Percentiles rank a stretch among this genome's conserved stretches.
phyloP scores from a whole-genome alignment of 2,113 vertebrate genomes.

The Ctenomys sociabilis region DNA sequence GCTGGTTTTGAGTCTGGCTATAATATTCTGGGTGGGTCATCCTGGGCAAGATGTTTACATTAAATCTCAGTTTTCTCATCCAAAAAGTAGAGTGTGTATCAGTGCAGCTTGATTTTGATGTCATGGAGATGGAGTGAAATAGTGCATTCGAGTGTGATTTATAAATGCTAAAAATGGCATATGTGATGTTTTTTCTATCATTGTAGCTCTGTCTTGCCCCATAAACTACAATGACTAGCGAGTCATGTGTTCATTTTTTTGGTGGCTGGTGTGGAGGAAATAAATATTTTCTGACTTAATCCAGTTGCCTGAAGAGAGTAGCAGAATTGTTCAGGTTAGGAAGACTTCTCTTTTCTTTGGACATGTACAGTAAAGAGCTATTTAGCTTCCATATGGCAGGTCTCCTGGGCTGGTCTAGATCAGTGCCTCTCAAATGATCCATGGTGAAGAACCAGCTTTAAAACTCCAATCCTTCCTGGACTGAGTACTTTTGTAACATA shows the following conservation, averaged over 20 bases:
- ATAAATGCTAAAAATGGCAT: background rate
- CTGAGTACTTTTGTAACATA: conserved; percentile 15
- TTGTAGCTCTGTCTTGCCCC: background rate
- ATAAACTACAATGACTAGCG: background rate
- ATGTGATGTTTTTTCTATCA: background rate
- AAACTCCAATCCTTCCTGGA: background rate
- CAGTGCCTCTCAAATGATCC: background rate
- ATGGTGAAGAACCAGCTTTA: background rate
- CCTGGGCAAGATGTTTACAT: background rate
- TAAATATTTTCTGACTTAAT: conserved; percentile 15
- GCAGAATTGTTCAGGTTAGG: background rate
- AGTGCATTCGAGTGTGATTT: background rate
- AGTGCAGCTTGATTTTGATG: background rate
- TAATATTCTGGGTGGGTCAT: conserved; percentile 11
- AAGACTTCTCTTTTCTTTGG: background rate
- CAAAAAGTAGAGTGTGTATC: background rate
- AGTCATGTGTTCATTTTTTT: background rate
- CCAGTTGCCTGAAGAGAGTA: background rate
- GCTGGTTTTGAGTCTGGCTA: background rate
- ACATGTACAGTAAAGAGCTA: background rate
- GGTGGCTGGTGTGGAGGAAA: background rate
- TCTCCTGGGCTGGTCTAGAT: background rate
- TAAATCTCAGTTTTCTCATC: background rate
- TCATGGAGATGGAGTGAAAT: background rate
- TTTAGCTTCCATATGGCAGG: conserved; percentile 23